Percentiles rank a stretch among this genome's conserved stretches.
Conservation (phyloP, 2,888 invertebrate species). For the Deilephila elpenor region DNA sequence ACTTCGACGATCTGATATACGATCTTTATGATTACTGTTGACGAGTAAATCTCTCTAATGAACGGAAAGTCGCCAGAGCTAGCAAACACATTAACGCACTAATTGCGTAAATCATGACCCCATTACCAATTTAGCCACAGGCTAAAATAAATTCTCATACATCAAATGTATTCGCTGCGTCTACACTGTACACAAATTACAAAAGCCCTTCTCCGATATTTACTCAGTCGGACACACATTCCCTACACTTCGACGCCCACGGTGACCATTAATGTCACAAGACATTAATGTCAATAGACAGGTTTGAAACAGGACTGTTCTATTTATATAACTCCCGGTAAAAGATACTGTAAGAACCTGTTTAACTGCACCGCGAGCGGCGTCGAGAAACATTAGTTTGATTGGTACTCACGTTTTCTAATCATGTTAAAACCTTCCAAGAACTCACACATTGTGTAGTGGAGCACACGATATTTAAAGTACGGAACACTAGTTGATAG, state of each 20-base stretch:
- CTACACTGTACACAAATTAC: background rate
- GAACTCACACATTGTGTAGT: background rate
- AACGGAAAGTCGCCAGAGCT: conserved; percentile 31
- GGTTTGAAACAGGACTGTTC: conserved; percentile 33
- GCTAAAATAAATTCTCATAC: conserved; percentile 49
- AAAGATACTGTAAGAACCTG: conserved; percentile 30
- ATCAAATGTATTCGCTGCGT: conserved; percentile 34
- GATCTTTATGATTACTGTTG: background rate
- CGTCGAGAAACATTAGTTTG: conserved; percentile 1
- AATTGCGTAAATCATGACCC: conserved; percentile 52
- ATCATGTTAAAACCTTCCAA: conserved; percentile 18
- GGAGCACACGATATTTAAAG: conserved; percentile 3
- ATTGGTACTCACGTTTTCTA: conserved; percentile 16
- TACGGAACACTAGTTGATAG: background rate
- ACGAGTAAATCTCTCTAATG: background rate
- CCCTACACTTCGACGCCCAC: conserved; percentile 36
- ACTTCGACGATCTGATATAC: background rate
- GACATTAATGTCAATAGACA: conserved; percentile 29
- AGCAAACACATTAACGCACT: conserved; percentile 36
- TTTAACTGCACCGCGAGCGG: conserved; percentile 21
- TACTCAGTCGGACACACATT: conserved; percentile 29
- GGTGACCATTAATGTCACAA: conserved; percentile 30
- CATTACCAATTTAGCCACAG: conserved; percentile 47
- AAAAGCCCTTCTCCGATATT: conserved; percentile 25
- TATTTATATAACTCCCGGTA: conserved; percentile 29